Percentiles rank a stretch among this genome's conserved stretches.
These are phyloP conservation scores for Apomyelois bistriatella DNA, from an alignment of 2,888 invertebrate genomes.

Conservation along the genomic window DNA sequence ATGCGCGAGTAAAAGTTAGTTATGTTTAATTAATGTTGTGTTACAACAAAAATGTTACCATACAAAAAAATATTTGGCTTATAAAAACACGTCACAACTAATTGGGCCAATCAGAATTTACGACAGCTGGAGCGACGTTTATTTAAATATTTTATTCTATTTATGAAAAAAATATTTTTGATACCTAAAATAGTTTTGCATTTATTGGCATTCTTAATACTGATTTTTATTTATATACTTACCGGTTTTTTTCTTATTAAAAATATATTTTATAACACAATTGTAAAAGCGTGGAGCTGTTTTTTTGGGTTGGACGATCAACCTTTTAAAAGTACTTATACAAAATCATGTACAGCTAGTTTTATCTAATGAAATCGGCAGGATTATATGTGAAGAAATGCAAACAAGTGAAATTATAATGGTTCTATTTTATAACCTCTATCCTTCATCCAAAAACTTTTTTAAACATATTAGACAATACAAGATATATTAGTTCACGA, in stretches of 20 bases:
- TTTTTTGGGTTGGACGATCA: too few relatives aligned
- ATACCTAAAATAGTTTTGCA: not conserved
- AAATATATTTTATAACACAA: too few relatives aligned
- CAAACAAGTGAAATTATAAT: too few relatives aligned
- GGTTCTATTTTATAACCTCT: too few relatives aligned
- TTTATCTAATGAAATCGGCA: too few relatives aligned
- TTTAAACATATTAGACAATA: not conserved
- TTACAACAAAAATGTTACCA: not conserved
- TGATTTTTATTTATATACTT: not conserved
- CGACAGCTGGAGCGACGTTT: not conserved
- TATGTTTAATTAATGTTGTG: too few relatives aligned
- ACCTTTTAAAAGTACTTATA: too few relatives aligned
- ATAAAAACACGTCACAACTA: not conserved
- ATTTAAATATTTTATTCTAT: not conserved
- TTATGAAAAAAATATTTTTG: not conserved
- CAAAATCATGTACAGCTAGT: too few relatives aligned
- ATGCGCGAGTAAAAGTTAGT: too few relatives aligned
- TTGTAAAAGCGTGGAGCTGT: too few relatives aligned
- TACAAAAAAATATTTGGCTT: not conserved
- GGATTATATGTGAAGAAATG: too few relatives aligned
- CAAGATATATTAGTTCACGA: not conserved
- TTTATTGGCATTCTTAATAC: not conserved
- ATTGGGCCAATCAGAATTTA: constrained; percentile 4
- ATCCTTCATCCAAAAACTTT: not conserved
- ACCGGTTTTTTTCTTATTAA: too few relatives aligned